These are phyloP conservation scores for Drosophila nigritarsus DNA, from an alignment of 2,888 invertebrate species.

Conservation along the genomic window DNA sequence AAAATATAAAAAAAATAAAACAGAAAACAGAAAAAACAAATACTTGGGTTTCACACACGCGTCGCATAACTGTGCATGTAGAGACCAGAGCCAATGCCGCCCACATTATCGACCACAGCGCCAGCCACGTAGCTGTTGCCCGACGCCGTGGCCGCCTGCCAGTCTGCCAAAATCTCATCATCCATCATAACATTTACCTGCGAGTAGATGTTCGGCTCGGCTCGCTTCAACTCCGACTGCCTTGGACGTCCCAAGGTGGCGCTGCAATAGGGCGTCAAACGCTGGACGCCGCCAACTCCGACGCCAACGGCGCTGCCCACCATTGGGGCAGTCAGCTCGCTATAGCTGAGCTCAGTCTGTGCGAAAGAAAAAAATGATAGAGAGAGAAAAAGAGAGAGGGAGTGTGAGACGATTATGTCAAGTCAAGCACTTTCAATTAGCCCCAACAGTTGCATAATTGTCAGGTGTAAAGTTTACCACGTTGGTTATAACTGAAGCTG, in stretches of 20 bases:
- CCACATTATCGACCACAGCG: constrained; percentile 77
- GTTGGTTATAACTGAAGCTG: not conserved
- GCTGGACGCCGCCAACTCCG: constrained; percentile 68
- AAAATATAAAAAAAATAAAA: constrained; percentile 1
- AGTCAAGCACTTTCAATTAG: constrained; percentile 46
- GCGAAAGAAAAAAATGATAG: not conserved
- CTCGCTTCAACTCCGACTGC: constrained; percentile 84
- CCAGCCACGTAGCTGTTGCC: constrained; percentile 71
- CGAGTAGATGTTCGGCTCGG: constrained; percentile 85
- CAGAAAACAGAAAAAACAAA: not conserved
- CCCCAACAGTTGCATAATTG: constrained; percentile 38
- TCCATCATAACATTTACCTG: constrained; percentile 85
- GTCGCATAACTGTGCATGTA: constrained; percentile 78
- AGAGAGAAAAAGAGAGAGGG: not conserved
- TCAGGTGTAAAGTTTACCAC: constrained; percentile 16
- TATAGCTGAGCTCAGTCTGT: constrained; percentile 84
- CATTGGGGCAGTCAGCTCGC: constrained; percentile 78
- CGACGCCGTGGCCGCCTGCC: constrained; percentile 63
- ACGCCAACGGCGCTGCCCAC: constrained; percentile 62
- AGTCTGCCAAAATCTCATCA: constrained; percentile 76
- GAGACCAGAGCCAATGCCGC: constrained; percentile 46
- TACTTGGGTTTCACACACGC: constrained; percentile 56
- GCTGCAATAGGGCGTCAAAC: constrained; percentile 84
- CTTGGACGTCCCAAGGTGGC: constrained; percentile 85
- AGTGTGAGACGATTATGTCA: constrained; percentile 1